phyloP scores from a whole-genome alignment of 2,797 vertebrate genomes.

The Sarcoramphus papa region DNA sequence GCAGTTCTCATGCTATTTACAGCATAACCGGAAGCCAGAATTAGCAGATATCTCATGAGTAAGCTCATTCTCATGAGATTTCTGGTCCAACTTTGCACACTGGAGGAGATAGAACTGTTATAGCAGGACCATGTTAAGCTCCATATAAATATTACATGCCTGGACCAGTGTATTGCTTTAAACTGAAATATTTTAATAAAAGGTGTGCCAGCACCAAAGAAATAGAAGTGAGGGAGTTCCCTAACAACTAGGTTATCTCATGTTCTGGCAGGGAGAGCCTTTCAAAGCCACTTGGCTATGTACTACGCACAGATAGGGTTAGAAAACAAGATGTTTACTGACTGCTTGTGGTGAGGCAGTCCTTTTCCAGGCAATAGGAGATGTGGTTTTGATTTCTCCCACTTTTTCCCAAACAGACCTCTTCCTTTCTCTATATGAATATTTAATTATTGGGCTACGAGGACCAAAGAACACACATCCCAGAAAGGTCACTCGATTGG shows the following conservation, averaged over 20 bases:
- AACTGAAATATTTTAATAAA: conserved; percentile 10
- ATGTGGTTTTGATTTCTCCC: background rate
- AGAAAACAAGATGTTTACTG: background rate
- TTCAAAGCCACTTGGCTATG: background rate
- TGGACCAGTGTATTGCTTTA: background rate
- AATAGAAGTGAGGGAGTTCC: conserved; percentile 17
- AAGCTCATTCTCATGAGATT: conserved; percentile 52
- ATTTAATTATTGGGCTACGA: background rate
- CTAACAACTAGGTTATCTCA: background rate
- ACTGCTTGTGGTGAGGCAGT: background rate
- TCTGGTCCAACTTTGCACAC: background rate
- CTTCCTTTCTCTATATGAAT: background rate
- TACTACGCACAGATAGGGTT: background rate
- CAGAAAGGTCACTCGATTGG: background rate
- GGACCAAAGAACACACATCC: background rate
- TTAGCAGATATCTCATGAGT: conserved; percentile 40
- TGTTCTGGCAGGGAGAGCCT: background rate
- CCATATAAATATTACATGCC: background rate
- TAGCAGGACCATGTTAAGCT: conserved; percentile 14
- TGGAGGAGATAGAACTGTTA: background rate
- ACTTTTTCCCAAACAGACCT: background rate
- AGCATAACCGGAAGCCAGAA: conserved; percentile 34
- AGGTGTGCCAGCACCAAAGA: background rate
- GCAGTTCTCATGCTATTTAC: conserved; percentile 59
- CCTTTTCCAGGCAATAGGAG: background rate